phyloP scores from a whole-genome alignment of 1,140 invertebrate species.

The Camponotus floridanus region DNA sequence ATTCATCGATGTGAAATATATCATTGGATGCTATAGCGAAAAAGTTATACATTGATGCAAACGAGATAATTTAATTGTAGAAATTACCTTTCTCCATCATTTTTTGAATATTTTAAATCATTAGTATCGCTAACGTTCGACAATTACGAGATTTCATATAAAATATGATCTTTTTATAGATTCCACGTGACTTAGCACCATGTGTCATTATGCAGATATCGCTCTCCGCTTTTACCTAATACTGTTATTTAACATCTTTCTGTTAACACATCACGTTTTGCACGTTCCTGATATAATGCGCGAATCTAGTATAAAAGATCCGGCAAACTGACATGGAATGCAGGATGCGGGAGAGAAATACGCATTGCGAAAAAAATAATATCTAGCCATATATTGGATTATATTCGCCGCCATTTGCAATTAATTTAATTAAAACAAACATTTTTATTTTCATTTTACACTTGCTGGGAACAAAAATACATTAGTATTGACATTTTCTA shows the following conservation, averaged over 20 bases:
- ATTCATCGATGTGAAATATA: background rate
- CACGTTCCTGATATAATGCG: slow-evolving; percentile 2
- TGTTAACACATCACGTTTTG: slow-evolving; percentile 8
- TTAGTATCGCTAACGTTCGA: background rate
- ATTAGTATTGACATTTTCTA: background rate
- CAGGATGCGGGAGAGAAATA: background rate
- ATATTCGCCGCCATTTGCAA: background rate
- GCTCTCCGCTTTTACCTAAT: background rate
- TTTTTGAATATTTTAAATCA: background rate
- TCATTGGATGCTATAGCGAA: background rate
- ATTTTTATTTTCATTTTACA: background rate
- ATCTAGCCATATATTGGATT: background rate
- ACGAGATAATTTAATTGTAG: slow-evolving; percentile 4
- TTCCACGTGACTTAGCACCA: background rate
- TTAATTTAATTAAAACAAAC: background rate
- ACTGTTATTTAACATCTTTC: slow-evolving; percentile 22
- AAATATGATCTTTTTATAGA: background rate
- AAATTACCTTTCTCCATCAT: background rate
- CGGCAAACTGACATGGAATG: slow-evolving; percentile 24
- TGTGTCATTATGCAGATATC: background rate
- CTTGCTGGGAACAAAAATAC: background rate
- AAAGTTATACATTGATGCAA: background rate
- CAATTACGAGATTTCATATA: background rate
- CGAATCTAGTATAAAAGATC: background rate
- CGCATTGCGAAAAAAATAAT: background rate